A percentile compares a stretch with the other conserved stretches of the same genome.
phyloP scores from a whole-genome alignment of 2,113 vertebrate species.

The Heterocephalus glaber region DNA sequence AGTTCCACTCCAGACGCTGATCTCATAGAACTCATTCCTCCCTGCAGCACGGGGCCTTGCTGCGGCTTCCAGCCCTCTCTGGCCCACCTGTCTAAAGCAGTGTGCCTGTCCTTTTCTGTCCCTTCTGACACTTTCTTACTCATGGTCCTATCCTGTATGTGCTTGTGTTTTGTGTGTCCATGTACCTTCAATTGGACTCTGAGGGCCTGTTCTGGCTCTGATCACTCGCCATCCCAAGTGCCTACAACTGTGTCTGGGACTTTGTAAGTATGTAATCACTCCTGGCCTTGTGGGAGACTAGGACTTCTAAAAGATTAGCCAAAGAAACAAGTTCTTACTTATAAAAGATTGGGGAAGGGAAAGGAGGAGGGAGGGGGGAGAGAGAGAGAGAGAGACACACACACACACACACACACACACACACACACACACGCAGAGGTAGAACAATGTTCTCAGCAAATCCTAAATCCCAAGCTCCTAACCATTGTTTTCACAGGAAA shows the following conservation, averaged over 20 bases:
- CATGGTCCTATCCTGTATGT: not conserved
- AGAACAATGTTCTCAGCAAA: not conserved
- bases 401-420: not conserved
- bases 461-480: not conserved
- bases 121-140: not conserved
- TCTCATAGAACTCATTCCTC: not conserved
- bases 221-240: not conserved
- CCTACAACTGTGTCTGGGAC: not conserved
- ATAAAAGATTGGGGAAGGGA: not conserved
- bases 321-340: not conserved
- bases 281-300: not conserved
- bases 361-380: not conserved
- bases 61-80: not conserved
- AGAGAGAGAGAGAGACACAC: too few relatives aligned
- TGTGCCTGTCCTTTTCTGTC: not conserved
- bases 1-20: not conserved
- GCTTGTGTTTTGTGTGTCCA: not conserved
- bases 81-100: not conserved
- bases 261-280: not conserved
- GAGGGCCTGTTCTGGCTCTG: not conserved
- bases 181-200: not conserved
- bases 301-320: not conserved
- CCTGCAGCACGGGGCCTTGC: not conserved
- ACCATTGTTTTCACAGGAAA: not conserved
- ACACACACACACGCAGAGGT: too few relatives aligned